Conservation (phyloP, 2,888 invertebrate species). For the Pardosa pseudoannulata region DNA sequence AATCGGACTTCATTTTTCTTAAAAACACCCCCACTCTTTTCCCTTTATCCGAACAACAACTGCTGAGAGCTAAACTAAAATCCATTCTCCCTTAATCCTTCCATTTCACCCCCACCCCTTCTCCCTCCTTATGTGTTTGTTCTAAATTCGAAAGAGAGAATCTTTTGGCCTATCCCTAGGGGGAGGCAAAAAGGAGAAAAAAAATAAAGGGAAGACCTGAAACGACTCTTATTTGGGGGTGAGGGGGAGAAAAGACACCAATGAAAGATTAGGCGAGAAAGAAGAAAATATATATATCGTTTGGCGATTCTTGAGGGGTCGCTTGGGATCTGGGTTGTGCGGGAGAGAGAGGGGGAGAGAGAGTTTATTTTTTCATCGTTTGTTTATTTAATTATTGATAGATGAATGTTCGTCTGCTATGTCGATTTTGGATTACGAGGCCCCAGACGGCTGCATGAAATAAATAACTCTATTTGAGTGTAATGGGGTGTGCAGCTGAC, state of each 20-base stretch:
- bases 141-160: slow-evolving; percentile 11
- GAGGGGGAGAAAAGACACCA: neutral
- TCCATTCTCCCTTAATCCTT: neutral
- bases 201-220: neutral
- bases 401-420: neutral
- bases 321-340: neutral
- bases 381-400: slow-evolving; percentile 32
- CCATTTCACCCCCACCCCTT: no score
- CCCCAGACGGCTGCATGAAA: neutral
- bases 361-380: neutral
- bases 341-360: neutral
- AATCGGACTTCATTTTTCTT: neutral
- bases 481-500: slow-evolving; percentile 28
- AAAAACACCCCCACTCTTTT: neutral
- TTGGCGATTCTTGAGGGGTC: neutral
- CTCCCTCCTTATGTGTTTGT: neutral
- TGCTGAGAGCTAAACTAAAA: slow-evolving; percentile 3
- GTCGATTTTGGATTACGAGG: slow-evolving; percentile 29
- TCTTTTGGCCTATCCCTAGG: neutral
- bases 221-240: neutral
- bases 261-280: neutral
- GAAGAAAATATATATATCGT: neutral
- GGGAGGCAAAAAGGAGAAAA: neutral
- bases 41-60: neutral
- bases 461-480: slow-evolving; percentile 34